Evolutionary conservation across 2,797 vertebrate species (phyloP).

Genomic region (Epinephelus awoara): DNA sequence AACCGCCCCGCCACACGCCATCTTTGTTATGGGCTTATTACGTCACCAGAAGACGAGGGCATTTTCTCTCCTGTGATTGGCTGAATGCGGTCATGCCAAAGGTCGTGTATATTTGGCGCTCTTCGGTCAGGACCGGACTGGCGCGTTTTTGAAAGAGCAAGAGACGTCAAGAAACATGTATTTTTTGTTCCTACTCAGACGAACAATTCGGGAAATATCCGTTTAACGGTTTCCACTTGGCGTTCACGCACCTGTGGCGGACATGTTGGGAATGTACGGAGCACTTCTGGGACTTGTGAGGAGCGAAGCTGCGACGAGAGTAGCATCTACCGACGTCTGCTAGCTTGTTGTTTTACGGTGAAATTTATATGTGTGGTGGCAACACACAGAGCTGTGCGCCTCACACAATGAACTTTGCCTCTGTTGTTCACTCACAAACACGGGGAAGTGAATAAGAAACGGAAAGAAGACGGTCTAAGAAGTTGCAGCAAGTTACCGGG

Average conservation of each 20-base stretch:
- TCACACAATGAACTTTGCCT: constrained; percentile 17
- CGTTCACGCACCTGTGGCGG: neutral
- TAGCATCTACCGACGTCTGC: constrained; percentile 14
- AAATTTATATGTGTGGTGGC: neutral
- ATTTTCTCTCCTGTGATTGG: constrained; percentile 78
- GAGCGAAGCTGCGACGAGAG: constrained; percentile 17
- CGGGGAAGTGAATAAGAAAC: constrained; percentile 5
- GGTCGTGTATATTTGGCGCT: constrained; percentile 86
- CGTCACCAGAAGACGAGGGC: neutral
- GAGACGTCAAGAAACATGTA: constrained; percentile 31
- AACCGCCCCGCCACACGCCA: constrained; percentile 21
- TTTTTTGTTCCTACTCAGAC: neutral
- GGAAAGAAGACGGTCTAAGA: neutral
- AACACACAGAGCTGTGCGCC: constrained; percentile 18
- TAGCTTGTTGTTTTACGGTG: constrained; percentile 64
- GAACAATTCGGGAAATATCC: neutral
- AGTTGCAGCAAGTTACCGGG: neutral
- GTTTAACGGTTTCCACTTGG: neutral
- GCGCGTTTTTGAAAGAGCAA: constrained; percentile 81
- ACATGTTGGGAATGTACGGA: constrained; percentile 15
- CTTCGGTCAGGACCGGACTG: constrained; percentile 68
- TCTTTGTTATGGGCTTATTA: constrained; percentile 58
- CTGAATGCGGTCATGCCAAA: constrained; percentile 52
- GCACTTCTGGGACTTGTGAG: neutral
- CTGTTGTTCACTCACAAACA: neutral